A percentile compares a stretch with the other conserved stretches of the same genome.
These are phyloP conservation scores for Balaeniceps rex DNA, from an alignment of 2,113 vertebrate species.

Conservation along the genomic window DNA sequence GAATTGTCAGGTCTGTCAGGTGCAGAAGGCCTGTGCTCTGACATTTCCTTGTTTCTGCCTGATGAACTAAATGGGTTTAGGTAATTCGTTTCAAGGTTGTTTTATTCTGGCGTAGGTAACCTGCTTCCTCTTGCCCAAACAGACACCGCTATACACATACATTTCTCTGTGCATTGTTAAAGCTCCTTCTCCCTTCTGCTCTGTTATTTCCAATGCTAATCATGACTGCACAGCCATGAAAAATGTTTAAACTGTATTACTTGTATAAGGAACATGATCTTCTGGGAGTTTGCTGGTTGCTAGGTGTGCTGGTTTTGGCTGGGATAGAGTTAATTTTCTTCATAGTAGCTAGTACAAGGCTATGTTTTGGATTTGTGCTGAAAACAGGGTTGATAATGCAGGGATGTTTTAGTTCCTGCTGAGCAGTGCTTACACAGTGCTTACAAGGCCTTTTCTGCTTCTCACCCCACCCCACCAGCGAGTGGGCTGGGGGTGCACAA, in stretches of 20 bases:
- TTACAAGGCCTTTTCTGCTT: too few species aligned
- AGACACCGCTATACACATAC: neutral
- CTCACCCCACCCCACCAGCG: too few species aligned
- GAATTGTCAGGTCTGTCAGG: neutral
- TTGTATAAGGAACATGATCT: neutral
- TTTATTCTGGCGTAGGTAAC: neutral
- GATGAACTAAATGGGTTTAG: neutral
- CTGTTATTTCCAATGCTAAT: neutral
- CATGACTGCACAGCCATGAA: neutral
- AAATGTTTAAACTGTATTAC: neutral
- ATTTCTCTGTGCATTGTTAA: neutral
- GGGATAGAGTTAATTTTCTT: too few species aligned
- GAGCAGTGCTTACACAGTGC: too few species aligned
- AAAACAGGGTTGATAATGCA: too few species aligned
- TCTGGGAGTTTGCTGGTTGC: neutral
- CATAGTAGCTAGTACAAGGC: too few species aligned
- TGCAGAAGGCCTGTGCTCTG: neutral
- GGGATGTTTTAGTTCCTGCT: too few species aligned
- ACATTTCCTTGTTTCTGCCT: neutral
- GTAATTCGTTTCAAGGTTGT: neutral
- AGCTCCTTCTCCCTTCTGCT: neutral
- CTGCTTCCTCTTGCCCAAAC: neutral
- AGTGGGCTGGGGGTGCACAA: too few species aligned
- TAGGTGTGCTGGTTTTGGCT: neutral
- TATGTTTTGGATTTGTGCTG: too few species aligned